phyloP scores from a whole-genome alignment of 2,888 invertebrate genomes.

The Spicauda simplicius region DNA sequence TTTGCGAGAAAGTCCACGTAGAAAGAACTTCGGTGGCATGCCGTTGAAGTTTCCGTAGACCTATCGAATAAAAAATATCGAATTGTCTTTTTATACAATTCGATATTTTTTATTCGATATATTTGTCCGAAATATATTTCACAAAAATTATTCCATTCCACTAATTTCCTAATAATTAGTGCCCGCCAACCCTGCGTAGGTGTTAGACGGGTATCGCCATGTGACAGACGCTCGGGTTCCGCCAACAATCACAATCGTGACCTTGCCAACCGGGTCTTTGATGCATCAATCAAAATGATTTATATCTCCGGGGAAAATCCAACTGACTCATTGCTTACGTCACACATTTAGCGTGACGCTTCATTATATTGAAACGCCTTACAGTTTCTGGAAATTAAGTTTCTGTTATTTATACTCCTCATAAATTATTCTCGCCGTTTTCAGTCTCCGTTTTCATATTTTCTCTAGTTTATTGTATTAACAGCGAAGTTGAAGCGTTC shows the following conservation, averaged over 20 bases:
- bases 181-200: constrained; percentile 12
- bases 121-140: too few relatives aligned
- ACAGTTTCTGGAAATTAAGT: background rate
- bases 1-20: too few relatives aligned
- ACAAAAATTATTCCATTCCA: too few relatives aligned
- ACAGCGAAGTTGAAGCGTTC: too few relatives aligned
- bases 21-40: too few relatives aligned
- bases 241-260: constrained; percentile 42
- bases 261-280: constrained; percentile 50
- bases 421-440: background rate
- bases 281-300: constrained; percentile 59
- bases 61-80: too few relatives aligned
- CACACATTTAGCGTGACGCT: constrained; percentile 19
- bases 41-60: too few relatives aligned
- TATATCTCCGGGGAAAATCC: constrained; percentile 44
- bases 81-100: too few relatives aligned
- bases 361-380: constrained; percentile 18
- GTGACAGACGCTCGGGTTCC: constrained; percentile 29
- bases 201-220: constrained; percentile 21
- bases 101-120: too few relatives aligned
- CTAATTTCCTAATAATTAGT: background rate
- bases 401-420: constrained; percentile 2
- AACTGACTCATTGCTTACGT: constrained; percentile 30
- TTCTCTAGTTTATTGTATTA: background rate
- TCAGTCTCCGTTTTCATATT: constrained; percentile 1